A percentile compares a stretch with the other conserved stretches of the same genome.
These are phyloP conservation scores for Acanthosepion pharaonis DNA, from an alignment of 2,888 invertebrate genomes.

Conservation along the genomic window DNA sequence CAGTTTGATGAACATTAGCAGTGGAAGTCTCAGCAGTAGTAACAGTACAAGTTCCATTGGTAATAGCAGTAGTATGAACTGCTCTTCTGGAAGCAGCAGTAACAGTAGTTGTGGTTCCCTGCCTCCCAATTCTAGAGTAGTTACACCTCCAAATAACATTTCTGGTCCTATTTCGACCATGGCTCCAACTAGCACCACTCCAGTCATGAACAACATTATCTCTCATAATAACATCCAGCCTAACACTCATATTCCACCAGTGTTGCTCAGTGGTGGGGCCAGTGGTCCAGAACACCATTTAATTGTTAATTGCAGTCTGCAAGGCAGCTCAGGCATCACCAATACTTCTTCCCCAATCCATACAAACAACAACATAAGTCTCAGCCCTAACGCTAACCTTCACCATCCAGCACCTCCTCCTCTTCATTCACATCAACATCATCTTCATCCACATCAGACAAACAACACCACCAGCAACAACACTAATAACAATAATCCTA, in stretches of 20 bases:
- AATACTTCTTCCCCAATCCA: not conserved
- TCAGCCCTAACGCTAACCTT: not conserved
- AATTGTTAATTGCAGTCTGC: not conserved
- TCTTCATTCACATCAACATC: not conserved
- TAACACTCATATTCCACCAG: not conserved
- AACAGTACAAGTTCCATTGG: not conserved
- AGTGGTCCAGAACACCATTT: not conserved
- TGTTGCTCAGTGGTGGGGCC: not conserved
- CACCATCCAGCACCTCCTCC: not conserved
- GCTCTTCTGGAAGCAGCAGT: not conserved
- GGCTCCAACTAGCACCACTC: not conserved
- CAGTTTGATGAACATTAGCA: not conserved
- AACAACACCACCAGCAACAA: not conserved
- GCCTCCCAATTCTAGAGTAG: not conserved
- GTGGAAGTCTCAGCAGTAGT: not conserved
- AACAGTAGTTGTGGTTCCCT: conserved; percentile 4
- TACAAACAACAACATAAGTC: not conserved
- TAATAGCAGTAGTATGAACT: conserved; percentile 1
- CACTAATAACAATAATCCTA: not conserved
- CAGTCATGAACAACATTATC: not conserved
- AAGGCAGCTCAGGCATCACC: not conserved
- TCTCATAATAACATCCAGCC: conserved; percentile 17
- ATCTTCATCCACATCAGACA: not conserved
- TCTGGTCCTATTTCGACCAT: not conserved
- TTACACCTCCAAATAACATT: conserved; percentile 33